These are phyloP conservation scores for Ophthalmolycus amberensis DNA, from an alignment of 2,113 vertebrate species.

Conservation along the genomic window DNA sequence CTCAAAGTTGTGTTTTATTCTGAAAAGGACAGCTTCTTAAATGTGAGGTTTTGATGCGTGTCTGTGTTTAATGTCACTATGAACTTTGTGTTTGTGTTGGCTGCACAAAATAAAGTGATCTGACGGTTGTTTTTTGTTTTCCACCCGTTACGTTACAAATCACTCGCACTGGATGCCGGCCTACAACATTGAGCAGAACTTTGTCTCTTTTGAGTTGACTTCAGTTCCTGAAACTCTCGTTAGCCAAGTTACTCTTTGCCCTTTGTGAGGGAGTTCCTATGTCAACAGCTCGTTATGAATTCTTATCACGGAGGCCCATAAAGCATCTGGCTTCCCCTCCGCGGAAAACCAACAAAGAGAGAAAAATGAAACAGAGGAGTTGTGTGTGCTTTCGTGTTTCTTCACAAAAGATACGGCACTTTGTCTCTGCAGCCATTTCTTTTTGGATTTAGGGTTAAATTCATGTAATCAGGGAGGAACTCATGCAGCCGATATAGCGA, in stretches of 20 bases:
- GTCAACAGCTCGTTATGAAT: slow-evolving; percentile 6
- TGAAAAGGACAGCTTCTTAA: not conserved
- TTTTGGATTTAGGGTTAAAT: not conserved
- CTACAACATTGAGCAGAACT: not conserved
- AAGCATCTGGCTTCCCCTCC: slow-evolving; percentile 23
- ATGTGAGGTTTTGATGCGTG: too few relatives aligned
- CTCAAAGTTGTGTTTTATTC: not conserved
- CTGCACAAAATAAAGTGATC: not conserved
- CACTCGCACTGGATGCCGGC: not conserved
- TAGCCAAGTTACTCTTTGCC: slow-evolving; percentile 22
- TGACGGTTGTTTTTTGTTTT: not conserved
- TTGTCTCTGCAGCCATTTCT: not conserved
- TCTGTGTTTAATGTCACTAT: too few relatives aligned
- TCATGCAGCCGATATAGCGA: not conserved
- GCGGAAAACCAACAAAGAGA: not conserved
- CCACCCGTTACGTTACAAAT: slow-evolving; percentile 43
- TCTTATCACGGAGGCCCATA: slow-evolving; percentile 36
- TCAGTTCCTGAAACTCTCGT: not conserved
- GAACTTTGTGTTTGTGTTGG: too few relatives aligned
- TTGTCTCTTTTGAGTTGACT: not conserved
- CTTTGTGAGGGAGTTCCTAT: not conserved
- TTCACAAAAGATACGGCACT: not conserved
- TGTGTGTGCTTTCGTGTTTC: not conserved
- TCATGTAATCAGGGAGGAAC: not conserved
- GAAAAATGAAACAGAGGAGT: not conserved